A percentile compares a stretch with the other conserved stretches of the same genome.
phyloP scores from a whole-genome alignment of 2,797 vertebrate genomes.

The Ctenochaetus hawaiiensis region DNA sequence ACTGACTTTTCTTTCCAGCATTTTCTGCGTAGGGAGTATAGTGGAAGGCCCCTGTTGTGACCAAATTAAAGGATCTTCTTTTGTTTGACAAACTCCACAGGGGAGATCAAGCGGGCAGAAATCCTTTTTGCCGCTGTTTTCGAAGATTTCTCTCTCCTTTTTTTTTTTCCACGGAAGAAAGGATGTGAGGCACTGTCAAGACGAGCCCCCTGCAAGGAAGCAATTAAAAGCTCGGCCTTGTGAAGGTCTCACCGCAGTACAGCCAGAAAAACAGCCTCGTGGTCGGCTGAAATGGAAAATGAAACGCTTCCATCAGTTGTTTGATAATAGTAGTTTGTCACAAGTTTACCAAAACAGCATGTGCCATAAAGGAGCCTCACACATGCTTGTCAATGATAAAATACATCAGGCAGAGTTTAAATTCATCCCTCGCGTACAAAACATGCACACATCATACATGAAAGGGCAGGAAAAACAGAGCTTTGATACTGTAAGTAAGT shows the following conservation, averaged over 20 bases:
- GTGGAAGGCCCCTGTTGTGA: slow-evolving; percentile 79
- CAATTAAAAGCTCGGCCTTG: slow-evolving; percentile 87
- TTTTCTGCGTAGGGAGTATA: slow-evolving; percentile 63
- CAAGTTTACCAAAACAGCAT: slow-evolving; percentile 68
- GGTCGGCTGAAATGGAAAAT: slow-evolving; percentile 64
- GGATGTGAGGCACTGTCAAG: slow-evolving; percentile 81
- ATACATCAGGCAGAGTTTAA: slow-evolving; percentile 47
- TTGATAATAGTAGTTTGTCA: slow-evolving; percentile 66
- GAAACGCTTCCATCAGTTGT: slow-evolving; percentile 70
- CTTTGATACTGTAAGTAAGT: slow-evolving; percentile 57
- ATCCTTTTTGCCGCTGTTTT: slow-evolving; percentile 81
- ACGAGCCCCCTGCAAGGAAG: slow-evolving; percentile 85
- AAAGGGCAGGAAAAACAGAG: slow-evolving; percentile 35
- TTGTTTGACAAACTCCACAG: slow-evolving; percentile 86
- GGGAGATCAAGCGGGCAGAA: slow-evolving; percentile 82
- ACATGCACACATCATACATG: slow-evolving; percentile 50
- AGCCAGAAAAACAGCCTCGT: slow-evolving; percentile 68
- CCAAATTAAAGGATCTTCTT: slow-evolving; percentile 86
- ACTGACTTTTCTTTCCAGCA: slow-evolving; percentile 65
- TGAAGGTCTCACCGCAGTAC: slow-evolving; percentile 80
- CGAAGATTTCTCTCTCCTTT: slow-evolving; percentile 69
- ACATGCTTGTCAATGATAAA: slow-evolving; percentile 71
- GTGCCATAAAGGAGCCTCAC: slow-evolving; percentile 49
- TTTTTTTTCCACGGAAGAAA: slow-evolving; percentile 65
- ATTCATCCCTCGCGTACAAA: slow-evolving; percentile 41